phyloP scores from a whole-genome alignment of 2,888 invertebrate species.

The Glomeris marginata region DNA sequence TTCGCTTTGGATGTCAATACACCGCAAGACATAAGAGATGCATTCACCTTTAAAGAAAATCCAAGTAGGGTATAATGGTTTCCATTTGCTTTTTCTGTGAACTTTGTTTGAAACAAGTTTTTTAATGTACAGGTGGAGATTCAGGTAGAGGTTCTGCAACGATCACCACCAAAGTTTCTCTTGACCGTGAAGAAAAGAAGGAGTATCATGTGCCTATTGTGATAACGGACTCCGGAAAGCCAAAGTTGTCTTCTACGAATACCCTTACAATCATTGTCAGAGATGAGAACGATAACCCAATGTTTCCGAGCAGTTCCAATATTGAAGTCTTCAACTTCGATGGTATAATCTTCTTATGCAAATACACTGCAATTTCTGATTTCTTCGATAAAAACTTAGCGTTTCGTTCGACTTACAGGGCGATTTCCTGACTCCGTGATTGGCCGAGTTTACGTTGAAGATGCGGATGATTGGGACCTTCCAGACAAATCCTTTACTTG shows the following conservation, averaged over 20 bases:
- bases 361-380: not conserved
- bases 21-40: slow-evolving; percentile 49
- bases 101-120: not conserved
- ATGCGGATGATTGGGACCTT: slow-evolving; percentile 94
- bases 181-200: slow-evolving; percentile 77
- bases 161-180: slow-evolving; percentile 53
- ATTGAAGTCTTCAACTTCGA: slow-evolving; percentile 90
- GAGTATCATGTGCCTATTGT: slow-evolving; percentile 75
- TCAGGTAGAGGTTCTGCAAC: slow-evolving; percentile 36
- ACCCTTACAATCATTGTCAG: slow-evolving; percentile 79
- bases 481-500: slow-evolving; percentile 76
- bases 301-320: slow-evolving; percentile 70
- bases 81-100: not conserved
- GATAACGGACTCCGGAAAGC: slow-evolving; percentile 66
- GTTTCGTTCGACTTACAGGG: slow-evolving; percentile 2
- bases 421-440: slow-evolving; percentile 56
- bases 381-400: not conserved
- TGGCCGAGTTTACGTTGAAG: slow-evolving; percentile 83
- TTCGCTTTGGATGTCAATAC: slow-evolving; percentile 51
- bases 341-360: slow-evolving; percentile 40
- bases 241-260: slow-evolving; percentile 62
- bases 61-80: slow-evolving; percentile 20
- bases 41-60: slow-evolving; percentile 31
- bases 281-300: slow-evolving; percentile 84
- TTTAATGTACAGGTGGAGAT: slow-evolving; percentile 31